Base-by-base conservation (phyloP, 2,113 vertebrate species). In the Tinamus guttatus region DNA sequence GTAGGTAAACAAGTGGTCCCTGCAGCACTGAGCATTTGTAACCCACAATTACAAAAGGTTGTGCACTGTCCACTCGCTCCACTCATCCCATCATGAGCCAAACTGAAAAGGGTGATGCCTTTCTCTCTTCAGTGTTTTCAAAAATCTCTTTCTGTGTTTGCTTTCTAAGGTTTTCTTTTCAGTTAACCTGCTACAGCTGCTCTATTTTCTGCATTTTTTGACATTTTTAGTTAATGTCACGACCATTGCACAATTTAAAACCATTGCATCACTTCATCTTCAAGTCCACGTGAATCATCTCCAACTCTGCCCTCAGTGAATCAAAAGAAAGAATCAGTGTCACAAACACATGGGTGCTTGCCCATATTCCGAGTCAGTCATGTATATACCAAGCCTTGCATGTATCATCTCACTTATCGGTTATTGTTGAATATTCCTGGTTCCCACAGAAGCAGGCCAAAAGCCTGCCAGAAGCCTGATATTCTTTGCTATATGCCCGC, bases 321-420 rank as follows among this genome's bases (percentile, higher is more conserved):
- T 86, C 18, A 64, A 89, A 84, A 2, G 9, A 62, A 65, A 81
- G 32, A 75, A 41, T 2, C 41, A 5, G 1, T 15, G 27, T 79
- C 21, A 87, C 36, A 86, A 19, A 14, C 64, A 25, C 60, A 2
- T 12, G 11, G 18, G 3, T 67, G 3, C 20, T 85, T 22, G 25
- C 2, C 19, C n/a, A 45, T 32, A 18, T 59, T 70, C 30, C 38
- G 3, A 69, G 19, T 16, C 17, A 36, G 41, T 14, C 38, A 51
- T 49, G 41, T 36, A 87, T 52, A 41, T 74, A 76, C 3, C 30
- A 12, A 16, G 22, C 27, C 19, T 73, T 0, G 0, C 12, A 36
- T 43, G 4, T 19, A 43, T 28, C 24, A 43, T 28, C 24, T 41
- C 2, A 0, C 51, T 11, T 6, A 32, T 49, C 38, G 16, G 19